Percentiles rank a stretch among this genome's conserved stretches.
Evolutionary conservation across 2,113 vertebrate genomes (phyloP).

Genomic region (Synchiropus splendidus): DNA sequence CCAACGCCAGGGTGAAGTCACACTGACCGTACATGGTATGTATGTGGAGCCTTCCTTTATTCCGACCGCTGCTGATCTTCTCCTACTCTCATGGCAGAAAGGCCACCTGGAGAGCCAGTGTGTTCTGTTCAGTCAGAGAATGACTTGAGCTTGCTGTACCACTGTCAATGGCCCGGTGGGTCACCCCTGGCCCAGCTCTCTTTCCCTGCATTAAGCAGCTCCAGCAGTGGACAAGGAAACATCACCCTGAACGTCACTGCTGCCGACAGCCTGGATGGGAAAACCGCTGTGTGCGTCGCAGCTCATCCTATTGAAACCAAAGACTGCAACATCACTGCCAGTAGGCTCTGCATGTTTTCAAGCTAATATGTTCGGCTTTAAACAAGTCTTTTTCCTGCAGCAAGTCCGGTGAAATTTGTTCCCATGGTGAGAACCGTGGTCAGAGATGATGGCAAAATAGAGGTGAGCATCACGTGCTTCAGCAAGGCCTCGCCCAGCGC

Average conservation of each 20-base stretch:
- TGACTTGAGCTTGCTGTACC: slow-evolving; percentile 32
- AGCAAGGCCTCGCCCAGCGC: slow-evolving; percentile 36
- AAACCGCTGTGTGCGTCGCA: slow-evolving; percentile 31
- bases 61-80: not conserved
- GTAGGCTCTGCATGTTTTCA: slow-evolving; percentile 25
- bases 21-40: slow-evolving; percentile 49
- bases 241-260: slow-evolving; percentile 25
- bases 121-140: slow-evolving; percentile 44
- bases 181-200: slow-evolving; percentile 36
- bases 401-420: slow-evolving; percentile 29
- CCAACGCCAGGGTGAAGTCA: slow-evolving; percentile 17
- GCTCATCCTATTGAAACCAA: slow-evolving; percentile 28
- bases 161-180: slow-evolving; percentile 50
- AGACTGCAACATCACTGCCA: slow-evolving; percentile 36
- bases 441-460: slow-evolving; percentile 32
- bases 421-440: slow-evolving; percentile 30
- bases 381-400: slow-evolving; percentile 20
- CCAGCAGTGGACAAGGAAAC: slow-evolving; percentile 16
- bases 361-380: not conserved
- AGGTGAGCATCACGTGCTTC: slow-evolving; percentile 43
- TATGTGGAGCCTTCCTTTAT: not conserved
- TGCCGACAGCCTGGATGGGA: slow-evolving; percentile 22
- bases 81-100: slow-evolving; percentile 31
- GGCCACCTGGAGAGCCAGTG: slow-evolving; percentile 6
- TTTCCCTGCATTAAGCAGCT: slow-evolving; percentile 35